A percentile compares a stretch with the other conserved stretches of the same genome.
These are phyloP conservation scores for Lamprotornis superbus DNA, from an alignment of 2,113 vertebrate genomes.

Conservation along the genomic window DNA sequence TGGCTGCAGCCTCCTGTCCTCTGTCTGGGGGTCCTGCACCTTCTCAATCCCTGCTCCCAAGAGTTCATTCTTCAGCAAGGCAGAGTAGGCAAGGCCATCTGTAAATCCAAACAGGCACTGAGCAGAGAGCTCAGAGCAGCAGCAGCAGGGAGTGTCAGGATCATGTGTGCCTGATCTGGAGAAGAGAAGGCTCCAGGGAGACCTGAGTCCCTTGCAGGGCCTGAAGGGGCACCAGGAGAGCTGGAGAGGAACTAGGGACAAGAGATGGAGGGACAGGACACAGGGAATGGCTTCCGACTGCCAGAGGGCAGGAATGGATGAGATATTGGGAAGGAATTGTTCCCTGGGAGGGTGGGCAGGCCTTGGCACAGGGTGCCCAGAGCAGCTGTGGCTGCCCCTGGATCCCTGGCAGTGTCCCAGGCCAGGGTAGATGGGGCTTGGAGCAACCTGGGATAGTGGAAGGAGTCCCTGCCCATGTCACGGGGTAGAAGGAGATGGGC, in stretches of 20 bases:
- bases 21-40: slow-evolving; percentile 95
- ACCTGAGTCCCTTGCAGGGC: fast-evolving
- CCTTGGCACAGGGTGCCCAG: not conserved
- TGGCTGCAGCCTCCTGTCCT: slow-evolving; percentile 90
- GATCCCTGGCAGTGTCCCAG: not conserved
- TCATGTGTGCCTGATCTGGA: not conserved
- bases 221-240: not conserved
- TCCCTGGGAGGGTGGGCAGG: fast-evolving
- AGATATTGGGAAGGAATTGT: not conserved
- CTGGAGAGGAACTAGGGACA: not conserved
- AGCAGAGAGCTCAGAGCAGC: not conserved
- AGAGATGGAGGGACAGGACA: not conserved
- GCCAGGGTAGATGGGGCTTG: not conserved
- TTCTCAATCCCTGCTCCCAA: slow-evolving; percentile 96
- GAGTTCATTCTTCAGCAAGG: slow-evolving; percentile 95
- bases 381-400: not conserved
- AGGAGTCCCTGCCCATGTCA: not conserved
- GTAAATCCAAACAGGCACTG: not conserved
- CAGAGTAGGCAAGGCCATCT: slow-evolving; percentile 95
- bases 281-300: not conserved
- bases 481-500: not conserved
- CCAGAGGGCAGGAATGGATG: not conserved
- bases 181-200: not conserved
- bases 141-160: not conserved
- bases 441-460: fast-evolving